Evolutionary conservation across 1,140 invertebrate genomes (phyloP).

Genomic region (Trichomalopsis sarcophagae): DNA sequence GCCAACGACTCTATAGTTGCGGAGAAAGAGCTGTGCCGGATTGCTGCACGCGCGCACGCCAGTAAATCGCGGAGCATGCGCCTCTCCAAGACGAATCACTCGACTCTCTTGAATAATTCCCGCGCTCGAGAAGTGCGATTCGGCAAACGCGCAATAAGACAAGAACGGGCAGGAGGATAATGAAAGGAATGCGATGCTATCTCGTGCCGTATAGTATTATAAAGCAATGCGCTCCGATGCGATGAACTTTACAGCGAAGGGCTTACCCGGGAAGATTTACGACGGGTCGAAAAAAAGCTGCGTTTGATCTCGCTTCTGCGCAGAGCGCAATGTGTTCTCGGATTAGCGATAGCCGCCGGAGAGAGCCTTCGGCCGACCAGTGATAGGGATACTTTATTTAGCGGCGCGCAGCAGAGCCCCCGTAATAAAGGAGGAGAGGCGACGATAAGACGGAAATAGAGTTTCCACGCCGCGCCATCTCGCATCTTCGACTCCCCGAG

Average conservation of each 20-base stretch:
- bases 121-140: not conserved
- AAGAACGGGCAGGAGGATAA: conserved; percentile 27
- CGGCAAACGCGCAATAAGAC: conserved; percentile 45
- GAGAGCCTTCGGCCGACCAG: not conserved
- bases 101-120: conserved; percentile 25
- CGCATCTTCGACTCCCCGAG: too few species aligned
- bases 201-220: conserved; percentile 26
- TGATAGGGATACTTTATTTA: conserved; percentile 35
- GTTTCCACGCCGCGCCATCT: too few species aligned
- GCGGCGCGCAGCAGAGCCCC: conserved; percentile 14
- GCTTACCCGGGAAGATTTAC: too few species aligned
- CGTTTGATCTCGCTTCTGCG: conserved; percentile 21
- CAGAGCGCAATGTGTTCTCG: not conserved
- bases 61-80: not conserved
- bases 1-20: too few species aligned
- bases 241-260: not conserved
- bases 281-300: not conserved
- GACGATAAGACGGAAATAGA: conserved; percentile 12
- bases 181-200: conserved; percentile 66
- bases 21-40: not conserved
- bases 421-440: conserved; percentile 8
- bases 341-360: not conserved
- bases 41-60: not conserved
- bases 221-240: conserved; percentile 67
- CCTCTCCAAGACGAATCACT: not conserved